phyloP scores from a whole-genome alignment of 53 echinoderm and acorn worm genomes.

The Patiria pectinifera region DNA sequence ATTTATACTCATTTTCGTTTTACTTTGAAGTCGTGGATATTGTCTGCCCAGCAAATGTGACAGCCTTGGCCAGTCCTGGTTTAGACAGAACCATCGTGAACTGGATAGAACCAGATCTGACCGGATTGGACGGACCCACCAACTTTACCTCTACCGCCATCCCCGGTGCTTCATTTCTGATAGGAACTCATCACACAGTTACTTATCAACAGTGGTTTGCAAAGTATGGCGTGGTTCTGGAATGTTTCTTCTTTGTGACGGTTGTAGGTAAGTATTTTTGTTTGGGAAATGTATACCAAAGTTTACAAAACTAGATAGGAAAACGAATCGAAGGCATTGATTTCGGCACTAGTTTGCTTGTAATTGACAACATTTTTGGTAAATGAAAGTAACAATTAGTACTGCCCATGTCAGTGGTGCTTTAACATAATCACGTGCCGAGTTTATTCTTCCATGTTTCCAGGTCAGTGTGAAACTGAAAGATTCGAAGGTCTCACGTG shows the following conservation, averaged over 20 bases:
- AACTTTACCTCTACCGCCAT: not conserved
- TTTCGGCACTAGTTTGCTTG: too few species aligned
- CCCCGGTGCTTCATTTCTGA: constrained; percentile 8
- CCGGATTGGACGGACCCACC: constrained; percentile 24
- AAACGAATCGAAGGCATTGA: too few species aligned
- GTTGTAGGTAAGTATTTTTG: not conserved
- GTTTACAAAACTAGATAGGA: too few species aligned
- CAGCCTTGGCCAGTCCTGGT: constrained; percentile 10
- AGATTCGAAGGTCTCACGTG: constrained; percentile 25
- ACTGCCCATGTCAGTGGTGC: too few species aligned
- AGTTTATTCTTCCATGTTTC: not conserved
- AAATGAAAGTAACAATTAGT: too few species aligned
- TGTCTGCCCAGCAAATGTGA: constrained; percentile 31
- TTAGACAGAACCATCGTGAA: not conserved
- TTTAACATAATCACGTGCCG: too few species aligned
- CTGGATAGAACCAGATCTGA: constrained; percentile 51
- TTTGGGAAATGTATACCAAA: too few species aligned
- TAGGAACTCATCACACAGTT: constrained; percentile 39
- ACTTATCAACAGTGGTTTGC: constrained; percentile 16
- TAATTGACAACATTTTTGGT: too few species aligned
- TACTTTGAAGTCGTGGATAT: not conserved
- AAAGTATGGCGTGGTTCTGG: not conserved
- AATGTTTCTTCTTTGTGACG: constrained; percentile 27
- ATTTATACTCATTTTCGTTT: not conserved
- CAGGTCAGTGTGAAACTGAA: constrained; percentile 38